Conservation (phyloP, 2,797 vertebrate genomes). For the Mormyrops attenuatus region DNA sequence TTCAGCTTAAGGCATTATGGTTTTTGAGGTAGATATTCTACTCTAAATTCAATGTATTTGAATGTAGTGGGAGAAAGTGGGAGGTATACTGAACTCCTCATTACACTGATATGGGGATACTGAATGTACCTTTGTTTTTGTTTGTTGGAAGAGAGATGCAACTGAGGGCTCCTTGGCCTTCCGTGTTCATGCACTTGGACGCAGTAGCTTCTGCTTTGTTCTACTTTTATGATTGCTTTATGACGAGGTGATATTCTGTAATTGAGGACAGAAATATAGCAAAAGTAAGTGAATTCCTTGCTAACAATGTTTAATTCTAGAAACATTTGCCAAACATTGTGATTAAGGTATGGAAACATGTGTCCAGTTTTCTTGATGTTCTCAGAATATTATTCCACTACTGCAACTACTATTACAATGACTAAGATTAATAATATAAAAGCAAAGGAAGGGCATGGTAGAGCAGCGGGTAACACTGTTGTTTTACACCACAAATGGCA, state of each 20-base stretch:
- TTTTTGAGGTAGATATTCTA: not conserved
- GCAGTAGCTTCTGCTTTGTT: not conserved
- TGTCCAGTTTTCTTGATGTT: not conserved
- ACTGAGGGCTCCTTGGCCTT: not conserved
- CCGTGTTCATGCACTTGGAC: not conserved
- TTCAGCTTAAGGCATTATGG: not conserved
- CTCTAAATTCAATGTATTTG: not conserved
- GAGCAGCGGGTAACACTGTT: not conserved
- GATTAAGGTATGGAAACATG: not conserved
- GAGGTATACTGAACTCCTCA: not conserved
- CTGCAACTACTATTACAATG: not conserved
- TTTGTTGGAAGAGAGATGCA: not conserved
- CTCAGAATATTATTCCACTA: not conserved
- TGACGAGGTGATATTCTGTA: not conserved
- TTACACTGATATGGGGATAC: slow-evolving; percentile 19
- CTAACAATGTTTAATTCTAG: not conserved
- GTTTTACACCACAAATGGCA: not conserved
- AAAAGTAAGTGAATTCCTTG: slow-evolving; percentile 20
- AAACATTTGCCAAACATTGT: not conserved
- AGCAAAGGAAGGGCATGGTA: too few species aligned
- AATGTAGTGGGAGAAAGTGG: not conserved
- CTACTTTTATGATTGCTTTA: not conserved
- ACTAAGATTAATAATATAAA: not conserved
- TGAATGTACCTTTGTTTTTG: not conserved
- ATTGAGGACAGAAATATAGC: not conserved